A percentile compares a stretch with the other conserved stretches of the same genome.
These are phyloP conservation scores for Amphiura filiformis DNA, from an alignment of 35 echinoderm and acorn worm species.

Conservation along the genomic window DNA sequence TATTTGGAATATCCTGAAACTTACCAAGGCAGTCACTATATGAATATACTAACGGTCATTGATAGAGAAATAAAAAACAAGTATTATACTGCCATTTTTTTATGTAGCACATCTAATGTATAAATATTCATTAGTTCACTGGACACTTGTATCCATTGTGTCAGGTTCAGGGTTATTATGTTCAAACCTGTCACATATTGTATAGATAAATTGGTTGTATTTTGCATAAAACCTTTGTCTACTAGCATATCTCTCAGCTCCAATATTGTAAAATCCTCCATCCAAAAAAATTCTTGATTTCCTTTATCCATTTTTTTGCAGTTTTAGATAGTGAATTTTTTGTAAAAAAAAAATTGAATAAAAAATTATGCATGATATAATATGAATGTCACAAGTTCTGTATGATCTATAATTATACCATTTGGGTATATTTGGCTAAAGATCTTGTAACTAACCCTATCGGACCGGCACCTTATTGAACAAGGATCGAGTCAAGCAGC, in stretches of 20 bases:
- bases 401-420: not conserved
- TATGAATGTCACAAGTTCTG: not conserved
- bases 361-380: slow-evolving; percentile 7
- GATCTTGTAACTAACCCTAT: not conserved
- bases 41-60: not conserved
- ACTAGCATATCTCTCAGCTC: too few species aligned
- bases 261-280: not conserved
- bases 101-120: not conserved
- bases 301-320: not conserved
- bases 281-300: not conserved
- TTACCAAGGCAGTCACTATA: slow-evolving; percentile 1
- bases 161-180: not conserved
- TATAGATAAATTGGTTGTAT: too few species aligned
- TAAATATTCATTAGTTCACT: not conserved
- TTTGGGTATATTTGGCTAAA: not conserved
- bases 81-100: not conserved
- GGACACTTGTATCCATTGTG: not conserved
- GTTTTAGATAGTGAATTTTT: not conserved
- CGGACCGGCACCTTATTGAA: not conserved
- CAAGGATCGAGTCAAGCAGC: not conserved
- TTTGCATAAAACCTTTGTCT: too few species aligned
- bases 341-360: not conserved
- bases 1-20: not conserved
- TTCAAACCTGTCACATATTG: not conserved
- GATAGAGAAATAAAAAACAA: not conserved